These are phyloP conservation scores for Campylomormyrus numenius DNA, from an alignment of 2,113 vertebrate genomes.

Conservation along the genomic window DNA sequence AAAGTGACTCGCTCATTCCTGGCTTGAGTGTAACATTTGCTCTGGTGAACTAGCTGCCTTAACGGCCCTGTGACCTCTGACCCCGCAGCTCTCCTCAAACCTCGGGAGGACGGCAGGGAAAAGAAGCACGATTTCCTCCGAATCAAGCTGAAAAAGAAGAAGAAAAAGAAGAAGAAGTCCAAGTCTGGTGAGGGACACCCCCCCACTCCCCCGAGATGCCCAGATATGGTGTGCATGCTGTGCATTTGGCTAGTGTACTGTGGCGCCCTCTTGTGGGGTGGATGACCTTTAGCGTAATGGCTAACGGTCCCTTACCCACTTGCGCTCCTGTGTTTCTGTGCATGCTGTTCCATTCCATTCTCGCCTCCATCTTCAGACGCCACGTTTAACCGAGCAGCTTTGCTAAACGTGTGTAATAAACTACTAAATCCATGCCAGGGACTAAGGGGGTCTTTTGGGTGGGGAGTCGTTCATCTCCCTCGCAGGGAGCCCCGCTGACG, in stretches of 20 bases:
- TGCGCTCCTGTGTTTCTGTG: not conserved
- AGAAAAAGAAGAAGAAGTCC: constrained; percentile 73
- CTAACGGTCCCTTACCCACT: not conserved
- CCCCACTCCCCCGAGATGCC: not conserved
- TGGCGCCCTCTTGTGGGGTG: not conserved
- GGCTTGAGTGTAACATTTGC: not conserved
- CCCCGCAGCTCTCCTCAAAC: constrained; percentile 61
- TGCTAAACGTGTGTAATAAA: not conserved
- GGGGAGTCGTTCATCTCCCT: not conserved
- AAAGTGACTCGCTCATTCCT: not conserved
- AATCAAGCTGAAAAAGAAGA: constrained; percentile 86
- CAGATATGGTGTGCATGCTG: not conserved
- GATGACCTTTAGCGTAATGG: not conserved
- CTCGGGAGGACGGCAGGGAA: constrained; percentile 74
- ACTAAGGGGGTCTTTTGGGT: not conserved
- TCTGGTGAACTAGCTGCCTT: not conserved
- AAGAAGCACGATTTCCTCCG: constrained; percentile 79
- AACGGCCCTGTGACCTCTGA: not conserved
- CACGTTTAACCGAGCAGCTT: not conserved
- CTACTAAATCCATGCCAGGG: not conserved
- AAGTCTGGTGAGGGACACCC: constrained; percentile 71
- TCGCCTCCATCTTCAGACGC: not conserved
- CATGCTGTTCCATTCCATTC: not conserved
- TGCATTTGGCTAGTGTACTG: not conserved
- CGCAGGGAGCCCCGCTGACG: not conserved